Evolutionary conservation across 2,113 vertebrate species (phyloP), one percentile per base, ranked within the genome.

Genomic region (Steatornis caripensis): DNA sequence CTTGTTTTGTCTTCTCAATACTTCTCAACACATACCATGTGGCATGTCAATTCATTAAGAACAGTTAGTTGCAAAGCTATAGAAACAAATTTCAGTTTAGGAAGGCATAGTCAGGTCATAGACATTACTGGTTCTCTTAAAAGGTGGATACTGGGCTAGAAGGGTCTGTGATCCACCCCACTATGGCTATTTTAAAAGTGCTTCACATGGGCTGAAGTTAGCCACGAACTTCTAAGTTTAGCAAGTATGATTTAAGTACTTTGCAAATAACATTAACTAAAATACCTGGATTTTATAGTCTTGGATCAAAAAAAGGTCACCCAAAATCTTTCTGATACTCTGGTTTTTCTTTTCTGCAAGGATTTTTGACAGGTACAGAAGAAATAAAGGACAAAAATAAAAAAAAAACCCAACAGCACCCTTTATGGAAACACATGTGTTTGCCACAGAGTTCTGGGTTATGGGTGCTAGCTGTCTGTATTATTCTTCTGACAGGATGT

Each of bases 291-390:
- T 48, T 89, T 55, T 57, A 18, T 24, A 98, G 98, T 91, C 68
- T 39, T 99, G 98, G 98, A 98, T 99, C 93, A 97, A 84, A 86
- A 95, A 84, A 45, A 24, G 98, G 98, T 75, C 98, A 97, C 51
- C 98, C 98, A 20, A 98, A 97, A 89, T 98, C 98, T 79, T 98
- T 98, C 91, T 99, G 98, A 98, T 98, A 99, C 84, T 98, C 98
- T 1, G 98, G 95, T 78, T 98, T 99, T 96, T 98, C 98, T 98
- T 99, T 99, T 57, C 98, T 98, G 87, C 97, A 98, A 96, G 98
- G 98, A 92, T 98, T 99, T 97, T 98, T 99, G 43, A 99, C 98
- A 95, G 98, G 98, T 98, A 97, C 79, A 71, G 64, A 27, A 16
- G 37, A 41, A 48, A 32, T 26, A 39, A 36, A 29, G 34, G 0